Conservation (phyloP, 2,888 invertebrate genomes). For the Nomada fucata region DNA sequence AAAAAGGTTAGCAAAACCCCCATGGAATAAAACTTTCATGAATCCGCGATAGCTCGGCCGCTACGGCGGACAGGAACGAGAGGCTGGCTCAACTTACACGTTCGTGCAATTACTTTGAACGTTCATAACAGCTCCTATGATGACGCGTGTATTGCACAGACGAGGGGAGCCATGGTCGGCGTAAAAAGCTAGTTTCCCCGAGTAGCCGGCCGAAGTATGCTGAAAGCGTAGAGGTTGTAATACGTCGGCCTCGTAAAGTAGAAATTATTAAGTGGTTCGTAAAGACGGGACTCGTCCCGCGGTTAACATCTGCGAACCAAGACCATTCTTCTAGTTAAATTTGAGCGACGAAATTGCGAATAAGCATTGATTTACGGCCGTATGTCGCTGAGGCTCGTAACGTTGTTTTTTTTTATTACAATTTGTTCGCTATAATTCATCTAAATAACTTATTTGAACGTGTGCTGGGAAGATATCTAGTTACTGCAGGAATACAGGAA, state of each 20-base stretch:
- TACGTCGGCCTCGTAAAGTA: constrained; percentile 56
- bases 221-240: constrained; percentile 40
- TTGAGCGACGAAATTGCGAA: background rate
- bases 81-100: constrained; percentile 49
- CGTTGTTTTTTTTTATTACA: too few species aligned
- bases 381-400: too few species aligned
- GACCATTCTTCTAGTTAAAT: background rate
- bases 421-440: too few species aligned
- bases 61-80: constrained; percentile 49
- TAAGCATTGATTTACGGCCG: background rate
- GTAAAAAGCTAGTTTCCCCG: constrained; percentile 65
- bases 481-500: too few species aligned
- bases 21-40: constrained; percentile 52
- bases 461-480: background rate
- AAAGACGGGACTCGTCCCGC: constrained; percentile 34
- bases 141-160: constrained; percentile 48
- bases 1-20: constrained; percentile 10
- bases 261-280: constrained; percentile 68
- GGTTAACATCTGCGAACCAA: constrained; percentile 40
- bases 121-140: constrained; percentile 56
- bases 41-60: constrained; percentile 39
- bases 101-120: constrained; percentile 64
- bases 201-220: constrained; percentile 15
- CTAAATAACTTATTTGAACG: background rate
- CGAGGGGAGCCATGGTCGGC: constrained; percentile 45